phyloP scores from a whole-genome alignment of 1,140 invertebrate species.

The Pseudomyrmex pallidus region DNA sequence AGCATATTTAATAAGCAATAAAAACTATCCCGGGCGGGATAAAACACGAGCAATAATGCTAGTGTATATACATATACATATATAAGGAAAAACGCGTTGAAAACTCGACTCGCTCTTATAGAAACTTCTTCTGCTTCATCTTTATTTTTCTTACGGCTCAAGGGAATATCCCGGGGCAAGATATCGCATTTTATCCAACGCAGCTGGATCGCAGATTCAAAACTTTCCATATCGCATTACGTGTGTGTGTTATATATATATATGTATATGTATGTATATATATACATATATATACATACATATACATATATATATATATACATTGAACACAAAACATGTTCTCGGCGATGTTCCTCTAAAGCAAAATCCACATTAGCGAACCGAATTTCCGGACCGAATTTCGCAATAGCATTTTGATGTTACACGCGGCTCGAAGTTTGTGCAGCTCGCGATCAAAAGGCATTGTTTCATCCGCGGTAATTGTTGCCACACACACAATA shows the following conservation, averaged over 20 bases:
- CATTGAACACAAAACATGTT: not conserved
- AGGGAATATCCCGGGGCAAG: slow-evolving; percentile 36
- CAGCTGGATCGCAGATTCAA: slow-evolving; percentile 58
- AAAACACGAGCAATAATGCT: slow-evolving; percentile 24
- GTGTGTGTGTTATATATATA: not conserved
- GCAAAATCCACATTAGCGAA: no score
- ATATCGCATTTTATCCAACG: slow-evolving; percentile 53
- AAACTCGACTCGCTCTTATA: slow-evolving; percentile 39
- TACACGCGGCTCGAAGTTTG: no score
- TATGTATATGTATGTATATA: no score
- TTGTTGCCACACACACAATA: no score
- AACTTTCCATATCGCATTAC: slow-evolving; percentile 57
- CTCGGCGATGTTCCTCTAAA: not conserved
- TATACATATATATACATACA: slow-evolving; percentile 3
- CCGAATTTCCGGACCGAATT: no score
- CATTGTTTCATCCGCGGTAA: no score
- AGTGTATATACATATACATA: not conserved
- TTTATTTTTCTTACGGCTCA: slow-evolving; percentile 45
- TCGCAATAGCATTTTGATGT: no score
- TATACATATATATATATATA: not conserved
- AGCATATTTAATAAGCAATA: slow-evolving; percentile 54
- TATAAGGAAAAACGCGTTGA: slow-evolving; percentile 39
- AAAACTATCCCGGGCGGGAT: slow-evolving; percentile 19
- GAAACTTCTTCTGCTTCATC: slow-evolving; percentile 42
- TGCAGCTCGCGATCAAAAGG: no score